Conservation (phyloP, 2,888 invertebrate species). For the Synergus umbraculus region DNA sequence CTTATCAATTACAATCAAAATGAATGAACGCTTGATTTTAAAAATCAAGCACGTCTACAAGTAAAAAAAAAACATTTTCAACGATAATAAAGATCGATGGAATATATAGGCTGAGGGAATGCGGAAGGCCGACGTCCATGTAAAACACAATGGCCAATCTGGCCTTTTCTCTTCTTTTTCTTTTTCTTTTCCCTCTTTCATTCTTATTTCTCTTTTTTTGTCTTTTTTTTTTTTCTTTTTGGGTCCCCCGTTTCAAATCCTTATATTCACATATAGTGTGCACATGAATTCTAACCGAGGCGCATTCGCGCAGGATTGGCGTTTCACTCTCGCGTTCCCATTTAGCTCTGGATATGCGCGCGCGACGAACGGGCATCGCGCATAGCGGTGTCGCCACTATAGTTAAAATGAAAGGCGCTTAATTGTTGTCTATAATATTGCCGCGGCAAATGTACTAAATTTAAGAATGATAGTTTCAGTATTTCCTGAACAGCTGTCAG, state of each 20-base stretch:
- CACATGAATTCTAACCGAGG: conserved; percentile 57
- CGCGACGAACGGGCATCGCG: conserved; percentile 59
- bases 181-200: not conserved
- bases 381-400: conserved; percentile 72
- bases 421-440: conserved; percentile 73
- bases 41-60: no score
- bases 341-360: conserved; percentile 67
- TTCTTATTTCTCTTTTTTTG: not conserved
- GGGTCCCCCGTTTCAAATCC: not conserved
- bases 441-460: conserved; percentile 68
- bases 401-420: conserved; percentile 76
- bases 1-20: no score
- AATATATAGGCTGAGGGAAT: not conserved
- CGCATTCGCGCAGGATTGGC: conserved; percentile 64
- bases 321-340: conserved; percentile 76
- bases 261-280: not conserved
- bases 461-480: conserved; percentile 76
- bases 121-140: conserved; percentile 6
- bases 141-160: conserved; percentile 34
- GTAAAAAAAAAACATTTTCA: not conserved
- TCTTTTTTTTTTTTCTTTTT: not conserved
- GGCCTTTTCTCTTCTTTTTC: not conserved
- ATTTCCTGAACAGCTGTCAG: conserved; percentile 77
- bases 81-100: no score
- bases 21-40: no score